A percentile compares a stretch with the other conserved stretches of the same genome.
Conservation (phyloP, 2,113 vertebrate genomes). For the Melanostigma gelatinosum region DNA sequence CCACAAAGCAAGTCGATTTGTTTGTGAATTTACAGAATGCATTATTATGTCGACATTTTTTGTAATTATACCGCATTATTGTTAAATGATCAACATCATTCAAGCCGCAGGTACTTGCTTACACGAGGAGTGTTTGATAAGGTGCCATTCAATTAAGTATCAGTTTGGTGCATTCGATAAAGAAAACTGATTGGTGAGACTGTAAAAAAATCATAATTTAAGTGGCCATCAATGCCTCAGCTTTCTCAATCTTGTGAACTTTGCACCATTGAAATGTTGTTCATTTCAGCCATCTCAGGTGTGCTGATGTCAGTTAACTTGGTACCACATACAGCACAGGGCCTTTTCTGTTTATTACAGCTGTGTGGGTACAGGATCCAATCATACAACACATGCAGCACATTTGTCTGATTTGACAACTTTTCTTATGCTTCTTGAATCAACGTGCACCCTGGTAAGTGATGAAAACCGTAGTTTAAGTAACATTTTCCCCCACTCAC, state of each 20-base stretch:
- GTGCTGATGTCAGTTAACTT: background rate
- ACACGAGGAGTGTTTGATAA: background rate
- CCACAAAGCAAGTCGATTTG: background rate
- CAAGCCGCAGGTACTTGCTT: background rate
- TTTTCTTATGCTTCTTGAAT: background rate
- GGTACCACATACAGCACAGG: background rate
- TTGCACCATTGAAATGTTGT: background rate
- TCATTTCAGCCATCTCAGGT: conserved; percentile 11
- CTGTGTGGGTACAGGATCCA: background rate
- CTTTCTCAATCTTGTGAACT: background rate
- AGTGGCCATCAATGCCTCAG: background rate
- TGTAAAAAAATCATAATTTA: background rate
- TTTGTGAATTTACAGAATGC: background rate
- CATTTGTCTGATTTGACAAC: background rate
- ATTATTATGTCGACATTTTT: background rate
- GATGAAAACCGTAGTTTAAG: background rate
- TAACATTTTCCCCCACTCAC: background rate
- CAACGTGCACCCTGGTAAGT: background rate
- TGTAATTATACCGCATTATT: background rate
- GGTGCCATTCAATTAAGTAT: background rate
- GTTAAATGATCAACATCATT: conserved; percentile 1
- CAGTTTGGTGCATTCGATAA: background rate
- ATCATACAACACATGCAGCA: background rate
- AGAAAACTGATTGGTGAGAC: conserved; percentile 1
- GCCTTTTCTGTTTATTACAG: background rate